A percentile compares a stretch with the other conserved stretches of the same genome.
These are phyloP conservation scores for Phalloptychus januarius DNA, from an alignment of 2,797 vertebrate genomes.

Conservation along the genomic window DNA sequence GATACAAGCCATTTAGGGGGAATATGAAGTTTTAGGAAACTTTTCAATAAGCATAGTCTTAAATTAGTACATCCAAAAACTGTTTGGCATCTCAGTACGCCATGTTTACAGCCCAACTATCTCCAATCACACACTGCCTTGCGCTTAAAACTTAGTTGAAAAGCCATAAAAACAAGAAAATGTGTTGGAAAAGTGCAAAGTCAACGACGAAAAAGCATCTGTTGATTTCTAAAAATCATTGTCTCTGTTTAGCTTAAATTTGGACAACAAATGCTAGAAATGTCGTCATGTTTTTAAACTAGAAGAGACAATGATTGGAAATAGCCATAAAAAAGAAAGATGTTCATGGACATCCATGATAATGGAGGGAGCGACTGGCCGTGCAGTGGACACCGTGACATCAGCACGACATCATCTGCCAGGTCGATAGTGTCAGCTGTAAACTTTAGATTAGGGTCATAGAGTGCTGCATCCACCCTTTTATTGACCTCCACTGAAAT, in stretches of 20 bases:
- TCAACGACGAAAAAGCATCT: neutral
- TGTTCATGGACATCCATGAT: neutral
- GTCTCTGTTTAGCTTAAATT: neutral
- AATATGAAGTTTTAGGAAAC: neutral
- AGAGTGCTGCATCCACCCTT: conserved; percentile 27
- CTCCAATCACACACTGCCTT: neutral
- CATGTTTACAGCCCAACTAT: neutral
- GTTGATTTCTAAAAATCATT: neutral
- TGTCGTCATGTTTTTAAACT: neutral
- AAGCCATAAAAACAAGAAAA: neutral
- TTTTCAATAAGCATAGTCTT: neutral
- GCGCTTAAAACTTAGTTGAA: neutral
- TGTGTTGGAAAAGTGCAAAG: neutral
- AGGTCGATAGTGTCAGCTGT: conserved; percentile 15
- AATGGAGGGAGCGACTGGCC: neutral
- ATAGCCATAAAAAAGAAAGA: neutral
- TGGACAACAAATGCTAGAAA: neutral
- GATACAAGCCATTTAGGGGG: neutral
- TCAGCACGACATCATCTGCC: neutral
- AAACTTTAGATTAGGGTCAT: conserved; percentile 15
- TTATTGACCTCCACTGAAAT: conserved; percentile 49
- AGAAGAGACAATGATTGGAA: neutral
- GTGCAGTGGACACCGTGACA: neutral
- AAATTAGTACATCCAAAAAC: neutral
- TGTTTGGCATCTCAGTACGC: neutral